These are phyloP conservation scores for Athrips mouffetella DNA, from an alignment of 2,888 invertebrate species.

Conservation along the genomic window DNA sequence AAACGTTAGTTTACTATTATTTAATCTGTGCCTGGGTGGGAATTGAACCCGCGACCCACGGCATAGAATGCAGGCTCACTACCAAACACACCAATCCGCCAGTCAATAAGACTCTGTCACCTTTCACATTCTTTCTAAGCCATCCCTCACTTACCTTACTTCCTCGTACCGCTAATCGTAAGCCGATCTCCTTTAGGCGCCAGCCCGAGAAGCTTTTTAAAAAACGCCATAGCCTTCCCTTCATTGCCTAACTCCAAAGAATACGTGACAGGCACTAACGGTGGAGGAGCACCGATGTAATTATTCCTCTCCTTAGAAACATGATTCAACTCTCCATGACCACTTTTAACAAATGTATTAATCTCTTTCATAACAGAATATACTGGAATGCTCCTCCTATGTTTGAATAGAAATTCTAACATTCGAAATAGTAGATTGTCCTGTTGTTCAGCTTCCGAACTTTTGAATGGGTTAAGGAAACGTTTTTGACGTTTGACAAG, in stretches of 20 bases:
- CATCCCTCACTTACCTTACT: constrained; percentile 23
- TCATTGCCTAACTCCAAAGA: constrained; percentile 50
- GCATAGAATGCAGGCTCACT: no score
- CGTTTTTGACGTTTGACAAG: constrained; percentile 42
- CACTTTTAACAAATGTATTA: constrained; percentile 52
- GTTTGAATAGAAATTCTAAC: constrained; percentile 46
- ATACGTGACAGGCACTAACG: constrained; percentile 36
- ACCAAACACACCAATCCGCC: no score
- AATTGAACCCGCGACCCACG: no score
- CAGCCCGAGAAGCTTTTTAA: constrained; percentile 50
- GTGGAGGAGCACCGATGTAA: constrained; percentile 45
- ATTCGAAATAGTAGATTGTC: constrained; percentile 47
- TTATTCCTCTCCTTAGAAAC: constrained; percentile 49
- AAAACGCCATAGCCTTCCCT: constrained; percentile 37
- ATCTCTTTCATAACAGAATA: constrained; percentile 57
- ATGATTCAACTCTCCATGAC: constrained; percentile 51
- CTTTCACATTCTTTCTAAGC: no score
- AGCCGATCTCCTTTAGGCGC: constrained; percentile 43
- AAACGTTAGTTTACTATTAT: no score
- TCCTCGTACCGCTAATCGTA: constrained; percentile 37
- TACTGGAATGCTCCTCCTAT: constrained; percentile 48
- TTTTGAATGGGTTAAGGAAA: constrained; percentile 43
- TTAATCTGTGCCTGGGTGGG: no score
- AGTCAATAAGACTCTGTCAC: no score
- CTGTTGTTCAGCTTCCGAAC: constrained; percentile 32